Conservation (phyloP, 2,888 invertebrate species). For the Prenolepis imparis region DNA sequence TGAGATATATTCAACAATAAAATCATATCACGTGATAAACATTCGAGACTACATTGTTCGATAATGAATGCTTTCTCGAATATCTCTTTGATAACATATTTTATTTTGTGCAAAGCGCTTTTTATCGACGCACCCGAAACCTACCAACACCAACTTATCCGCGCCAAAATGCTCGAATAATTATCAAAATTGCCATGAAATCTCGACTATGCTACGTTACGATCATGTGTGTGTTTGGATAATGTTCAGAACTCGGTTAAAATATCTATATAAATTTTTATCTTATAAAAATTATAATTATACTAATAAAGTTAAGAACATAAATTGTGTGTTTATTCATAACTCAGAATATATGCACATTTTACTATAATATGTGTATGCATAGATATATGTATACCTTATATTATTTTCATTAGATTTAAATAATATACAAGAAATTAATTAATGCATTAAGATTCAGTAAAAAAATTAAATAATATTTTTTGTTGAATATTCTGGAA, state of each 20-base stretch:
- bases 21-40: slow-evolving; percentile 5
- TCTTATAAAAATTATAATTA: not conserved
- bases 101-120: slow-evolving; percentile 13
- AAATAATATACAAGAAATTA: slow-evolving; percentile 3
- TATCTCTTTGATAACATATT: not conserved
- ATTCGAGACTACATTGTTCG: not conserved
- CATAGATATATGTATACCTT: not conserved
- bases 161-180: slow-evolving; percentile 9
- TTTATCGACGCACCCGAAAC: slow-evolving; percentile 30
- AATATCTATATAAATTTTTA: not conserved
- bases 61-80: slow-evolving; percentile 1
- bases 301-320: not conserved
- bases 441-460: not conserved
- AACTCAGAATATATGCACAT: not conserved
- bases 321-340: not conserved
- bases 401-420: not conserved
- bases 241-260: not conserved
- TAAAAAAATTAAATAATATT: slow-evolving; percentile 4
- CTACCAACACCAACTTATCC: slow-evolving; percentile 42
- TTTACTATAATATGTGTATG: not conserved
- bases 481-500: not conserved
- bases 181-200: slow-evolving; percentile 24
- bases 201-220: slow-evolving; percentile 43
- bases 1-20: slow-evolving; percentile 10
- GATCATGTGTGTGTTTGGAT: slow-evolving; percentile 19